Evolutionary conservation across 2,113 vertebrate genomes (phyloP).

Genomic region (Festucalex cinctus): DNA sequence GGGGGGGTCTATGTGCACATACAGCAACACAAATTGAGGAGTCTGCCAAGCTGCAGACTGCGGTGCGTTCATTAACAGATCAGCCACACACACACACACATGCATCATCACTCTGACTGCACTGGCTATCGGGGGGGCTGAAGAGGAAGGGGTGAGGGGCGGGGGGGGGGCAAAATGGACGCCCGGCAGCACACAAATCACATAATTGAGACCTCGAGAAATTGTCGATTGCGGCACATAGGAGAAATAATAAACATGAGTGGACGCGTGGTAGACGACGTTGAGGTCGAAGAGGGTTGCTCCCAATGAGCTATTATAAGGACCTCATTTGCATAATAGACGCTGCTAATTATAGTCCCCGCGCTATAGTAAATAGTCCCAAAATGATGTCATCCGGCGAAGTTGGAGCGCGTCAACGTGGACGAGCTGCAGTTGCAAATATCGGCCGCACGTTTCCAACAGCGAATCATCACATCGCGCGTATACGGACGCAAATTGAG

Average conservation of each 20-base stretch:
- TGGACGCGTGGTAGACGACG: slow-evolving; percentile 7
- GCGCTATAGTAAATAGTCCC: slow-evolving; percentile 1
- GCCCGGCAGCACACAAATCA: slow-evolving; percentile 55
- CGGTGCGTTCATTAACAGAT: slow-evolving; percentile 71
- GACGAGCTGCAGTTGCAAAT: not conserved
- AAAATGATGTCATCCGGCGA: not conserved
- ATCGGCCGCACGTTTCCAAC: not conserved
- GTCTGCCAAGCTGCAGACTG: slow-evolving; percentile 57
- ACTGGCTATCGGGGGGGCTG: slow-evolving; percentile 28
- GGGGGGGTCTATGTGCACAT: slow-evolving; percentile 9
- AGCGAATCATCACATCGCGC: not conserved
- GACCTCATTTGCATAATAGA: slow-evolving; percentile 47
- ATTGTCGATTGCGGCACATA: slow-evolving; percentile 4
- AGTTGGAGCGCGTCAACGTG: not conserved
- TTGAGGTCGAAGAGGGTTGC: not conserved
- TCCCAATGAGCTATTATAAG: slow-evolving; percentile 30
- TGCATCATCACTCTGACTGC: slow-evolving; percentile 46
- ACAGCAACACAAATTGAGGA: slow-evolving; percentile 8
- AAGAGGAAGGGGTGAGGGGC: not conserved
- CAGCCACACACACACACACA: slow-evolving; percentile 35
- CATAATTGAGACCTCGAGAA: slow-evolving; percentile 13
- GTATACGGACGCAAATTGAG: not conserved
- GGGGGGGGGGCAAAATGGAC: slow-evolving; percentile 67
- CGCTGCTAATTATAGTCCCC: slow-evolving; percentile 55
- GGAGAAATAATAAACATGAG: slow-evolving; percentile 12